Evolutionary conservation across 1,140 invertebrate species (phyloP).

Genomic region (Eciton burchellii): DNA sequence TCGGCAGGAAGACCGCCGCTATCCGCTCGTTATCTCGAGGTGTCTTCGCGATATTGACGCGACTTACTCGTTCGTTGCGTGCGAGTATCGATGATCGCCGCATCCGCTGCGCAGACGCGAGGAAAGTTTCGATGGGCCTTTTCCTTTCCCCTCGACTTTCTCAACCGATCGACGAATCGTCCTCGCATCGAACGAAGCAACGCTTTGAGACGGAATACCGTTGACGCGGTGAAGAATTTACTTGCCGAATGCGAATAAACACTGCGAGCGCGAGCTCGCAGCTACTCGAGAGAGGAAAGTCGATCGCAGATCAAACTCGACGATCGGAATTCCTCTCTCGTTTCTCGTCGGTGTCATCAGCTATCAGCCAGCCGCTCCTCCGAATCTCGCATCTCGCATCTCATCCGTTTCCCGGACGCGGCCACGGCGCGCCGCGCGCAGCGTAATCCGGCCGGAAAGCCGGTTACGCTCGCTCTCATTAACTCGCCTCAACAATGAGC

Average conservation of each 20-base stretch:
- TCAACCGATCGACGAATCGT: background rate
- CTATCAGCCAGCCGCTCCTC: background rate
- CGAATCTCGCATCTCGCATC: too few relatives aligned
- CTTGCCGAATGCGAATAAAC: too few relatives aligned
- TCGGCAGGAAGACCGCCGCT: background rate
- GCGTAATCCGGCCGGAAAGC: constrained; percentile 55
- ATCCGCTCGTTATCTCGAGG: background rate
- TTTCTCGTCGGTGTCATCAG: background rate
- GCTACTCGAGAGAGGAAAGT: too few relatives aligned
- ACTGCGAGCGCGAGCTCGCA: background rate
- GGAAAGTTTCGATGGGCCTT: too few relatives aligned
- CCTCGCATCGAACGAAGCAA: too few relatives aligned
- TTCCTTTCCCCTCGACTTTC: too few relatives aligned
- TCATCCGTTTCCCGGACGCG: too few relatives aligned
- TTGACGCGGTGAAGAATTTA: too few relatives aligned
- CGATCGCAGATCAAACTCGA: background rate
- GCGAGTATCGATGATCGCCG: background rate
- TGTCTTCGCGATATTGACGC: background rate
- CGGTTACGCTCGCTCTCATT: constrained; percentile 67
- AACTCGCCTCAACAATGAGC: constrained; percentile 70
- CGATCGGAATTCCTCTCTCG: constrained; percentile 14
- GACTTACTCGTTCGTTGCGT: background rate
- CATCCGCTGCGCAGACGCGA: too few relatives aligned
- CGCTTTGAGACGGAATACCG: too few relatives aligned
- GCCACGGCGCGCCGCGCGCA: background rate